phyloP scores from a whole-genome alignment of 1,140 invertebrate species.

The Portunus trituberculatus region DNA sequence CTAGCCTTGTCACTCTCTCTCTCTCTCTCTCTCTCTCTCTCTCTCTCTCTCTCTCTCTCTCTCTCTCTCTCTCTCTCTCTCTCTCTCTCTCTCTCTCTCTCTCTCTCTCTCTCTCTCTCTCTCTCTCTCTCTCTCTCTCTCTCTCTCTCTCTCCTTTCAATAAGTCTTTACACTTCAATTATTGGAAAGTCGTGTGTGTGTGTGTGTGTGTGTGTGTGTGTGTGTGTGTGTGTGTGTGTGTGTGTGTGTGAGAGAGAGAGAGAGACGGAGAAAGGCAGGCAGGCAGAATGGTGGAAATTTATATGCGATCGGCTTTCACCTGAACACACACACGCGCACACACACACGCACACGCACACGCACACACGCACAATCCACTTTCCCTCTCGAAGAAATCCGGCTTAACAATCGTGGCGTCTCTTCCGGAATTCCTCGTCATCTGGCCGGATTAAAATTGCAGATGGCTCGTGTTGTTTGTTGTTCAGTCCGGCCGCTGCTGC shows the following conservation, averaged over 20 bases:
- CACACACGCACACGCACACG: conserved; percentile 17
- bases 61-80: background rate
- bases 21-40: conserved; percentile 15
- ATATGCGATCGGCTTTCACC: background rate
- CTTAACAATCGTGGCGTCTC: no score
- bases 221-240: background rate
- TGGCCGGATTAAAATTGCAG: no score
- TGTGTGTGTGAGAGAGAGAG: background rate
- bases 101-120: conserved; percentile 10
- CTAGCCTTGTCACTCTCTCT: background rate
- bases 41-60: conserved; percentile 18
- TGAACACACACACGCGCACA: conserved; percentile 8
- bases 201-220: background rate
- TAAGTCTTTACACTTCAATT: conserved; percentile 15
- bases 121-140: conserved; percentile 17
- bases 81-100: conserved; percentile 18
- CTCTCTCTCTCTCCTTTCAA: conserved; percentile 13
- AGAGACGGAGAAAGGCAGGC: no score
- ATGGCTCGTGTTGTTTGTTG: no score
- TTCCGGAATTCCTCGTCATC: no score
- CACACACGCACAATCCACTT: background rate
- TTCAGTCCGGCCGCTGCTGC: no score
- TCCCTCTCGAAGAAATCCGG: background rate
- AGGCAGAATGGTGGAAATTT: no score
- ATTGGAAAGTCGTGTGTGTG: background rate